phyloP scores from a whole-genome alignment of 2,888 invertebrate genomes.

The Neoascia interrupta region DNA sequence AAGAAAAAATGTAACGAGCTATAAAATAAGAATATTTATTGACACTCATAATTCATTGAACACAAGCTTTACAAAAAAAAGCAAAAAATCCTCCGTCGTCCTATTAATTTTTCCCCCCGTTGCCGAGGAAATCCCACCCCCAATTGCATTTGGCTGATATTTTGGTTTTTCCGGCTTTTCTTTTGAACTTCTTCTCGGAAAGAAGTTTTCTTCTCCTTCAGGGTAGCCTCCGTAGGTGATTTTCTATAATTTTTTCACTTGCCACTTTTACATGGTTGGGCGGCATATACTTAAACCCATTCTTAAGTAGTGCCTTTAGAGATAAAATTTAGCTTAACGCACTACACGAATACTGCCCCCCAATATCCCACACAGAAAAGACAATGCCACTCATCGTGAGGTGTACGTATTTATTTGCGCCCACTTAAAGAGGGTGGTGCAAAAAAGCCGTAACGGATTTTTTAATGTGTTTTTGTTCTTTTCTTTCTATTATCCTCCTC shows the following conservation, averaged over 20 bases:
- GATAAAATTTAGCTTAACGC: neutral
- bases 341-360: neutral
- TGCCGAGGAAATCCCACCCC: slow-evolving; percentile 29
- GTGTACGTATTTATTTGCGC: slow-evolving; percentile 30
- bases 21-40: slow-evolving; percentile 74
- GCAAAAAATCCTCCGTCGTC: slow-evolving; percentile 34
- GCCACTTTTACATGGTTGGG: too few species aligned
- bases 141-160: slow-evolving; percentile 35
- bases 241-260: too few species aligned
- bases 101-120: slow-evolving; percentile 33
- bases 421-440: slow-evolving; percentile 55
- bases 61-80: slow-evolving; percentile 56
- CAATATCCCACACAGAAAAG: slow-evolving; percentile 6
- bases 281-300: too few species aligned
- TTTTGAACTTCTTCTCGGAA: slow-evolving; percentile 4
- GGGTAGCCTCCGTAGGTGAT: too few species aligned
- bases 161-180: neutral
- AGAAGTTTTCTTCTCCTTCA: neutral
- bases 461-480: slow-evolving; percentile 64
- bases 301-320: neutral
- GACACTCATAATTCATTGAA: slow-evolving; percentile 73
- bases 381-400: slow-evolving; percentile 13
- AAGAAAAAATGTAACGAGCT: slow-evolving; percentile 73
- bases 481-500: slow-evolving; percentile 57
- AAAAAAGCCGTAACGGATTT: slow-evolving; percentile 67